Percentiles rank a stretch among this genome's conserved stretches.
These are phyloP conservation scores for Drosophila sulfurigaster DNA, from an alignment of 1,140 invertebrate species.

Conservation along the genomic window DNA sequence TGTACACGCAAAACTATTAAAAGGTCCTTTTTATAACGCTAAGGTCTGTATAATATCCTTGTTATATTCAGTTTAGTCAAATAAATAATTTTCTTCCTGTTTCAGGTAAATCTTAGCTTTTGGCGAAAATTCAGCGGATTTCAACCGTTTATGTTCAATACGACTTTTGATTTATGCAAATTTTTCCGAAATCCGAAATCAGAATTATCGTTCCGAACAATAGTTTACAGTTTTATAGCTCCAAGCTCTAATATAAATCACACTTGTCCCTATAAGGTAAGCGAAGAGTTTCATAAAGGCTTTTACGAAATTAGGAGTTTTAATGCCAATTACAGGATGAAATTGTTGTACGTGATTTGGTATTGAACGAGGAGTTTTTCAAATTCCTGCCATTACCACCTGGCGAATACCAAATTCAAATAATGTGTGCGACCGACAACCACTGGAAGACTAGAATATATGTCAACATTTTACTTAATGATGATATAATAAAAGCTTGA, in stretches of 20 bases:
- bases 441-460: no score
- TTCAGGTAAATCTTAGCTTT: slow-evolving; percentile 7
- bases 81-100: not conserved
- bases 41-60: not conserved
- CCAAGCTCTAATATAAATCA: not conserved
- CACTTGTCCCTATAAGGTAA: slow-evolving; percentile 15
- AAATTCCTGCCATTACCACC: no score
- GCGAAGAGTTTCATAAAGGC: not conserved
- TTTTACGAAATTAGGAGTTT: no score
- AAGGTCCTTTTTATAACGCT: not conserved
- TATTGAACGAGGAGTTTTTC: no score
- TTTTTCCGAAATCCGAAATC: not conserved
- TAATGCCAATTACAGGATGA: no score
- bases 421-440: no score
- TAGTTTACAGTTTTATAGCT: not conserved
- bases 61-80: not conserved
- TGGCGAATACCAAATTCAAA: no score
- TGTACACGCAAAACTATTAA: slow-evolving; percentile 10
- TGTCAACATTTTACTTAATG: no score
- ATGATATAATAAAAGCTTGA: no score
- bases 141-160: slow-evolving; percentile 16
- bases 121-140: slow-evolving; percentile 9
- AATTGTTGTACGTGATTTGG: no score
- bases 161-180: slow-evolving; percentile 1
- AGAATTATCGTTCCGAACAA: not conserved